Base-by-base conservation (phyloP, 2,113 vertebrate genomes). In the Ammodytes marinus region DNA sequence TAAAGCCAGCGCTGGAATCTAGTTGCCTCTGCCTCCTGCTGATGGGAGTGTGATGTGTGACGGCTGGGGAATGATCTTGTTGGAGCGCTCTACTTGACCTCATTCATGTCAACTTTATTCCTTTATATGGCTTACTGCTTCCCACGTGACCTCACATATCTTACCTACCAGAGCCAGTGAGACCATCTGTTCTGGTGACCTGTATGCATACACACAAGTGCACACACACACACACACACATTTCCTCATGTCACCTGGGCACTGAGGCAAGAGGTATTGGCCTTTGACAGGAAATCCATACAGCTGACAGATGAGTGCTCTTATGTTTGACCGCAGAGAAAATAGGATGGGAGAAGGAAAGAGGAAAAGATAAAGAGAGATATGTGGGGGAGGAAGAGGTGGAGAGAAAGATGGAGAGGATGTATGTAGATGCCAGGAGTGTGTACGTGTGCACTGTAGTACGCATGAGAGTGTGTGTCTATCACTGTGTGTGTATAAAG, bases 221-320 rank as follows among this genome's bases (percentile, higher is more conserved):
- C 46, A 6, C 42, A 45, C 14, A 37, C 58, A 57, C 46, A 27
- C 54, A 15, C 73, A 66, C 77, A 50, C 67, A 68, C 72, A 54
- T 57, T 65, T 85, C 67, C 74, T 83, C 50, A 69, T 82, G 69
- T 87, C 91, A 83, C 82, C 83, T 77, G 74, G 71, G 19, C 72
- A 63, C 54, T 82, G 87, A 85, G 86, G 82, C 74, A 74, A 55
- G 72, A 78, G 60, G 79, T 86, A 88, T 83, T 86, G 83, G 74
- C 13, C 78, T 88, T 86, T 88, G 86, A 88, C 87, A 75, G 86
- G 71, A 92, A 94, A 93, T 94, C 94, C 87, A 93, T 94, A 84
- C 49, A 42, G 69, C 19, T 91, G 91, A 94, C 88, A 81, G 83
- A 90, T 88, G 90, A 88, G 75, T 3, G 55, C 87, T 89, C 77